phyloP scores from a whole-genome alignment of 2,888 invertebrate species.

The Electrophaes corylata region DNA sequence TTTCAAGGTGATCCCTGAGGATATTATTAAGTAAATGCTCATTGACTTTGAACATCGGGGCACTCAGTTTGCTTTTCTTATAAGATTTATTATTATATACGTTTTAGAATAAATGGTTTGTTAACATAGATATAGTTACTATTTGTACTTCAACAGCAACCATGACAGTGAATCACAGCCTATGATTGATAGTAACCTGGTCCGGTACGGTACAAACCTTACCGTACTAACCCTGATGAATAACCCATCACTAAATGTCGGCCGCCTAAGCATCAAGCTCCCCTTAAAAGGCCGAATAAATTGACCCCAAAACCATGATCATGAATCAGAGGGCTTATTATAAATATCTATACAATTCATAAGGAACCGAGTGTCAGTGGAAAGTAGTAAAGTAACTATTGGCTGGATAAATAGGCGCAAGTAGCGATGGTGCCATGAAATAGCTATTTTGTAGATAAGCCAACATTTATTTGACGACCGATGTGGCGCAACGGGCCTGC shows the following conservation, averaged over 20 bases:
- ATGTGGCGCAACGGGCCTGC: too few relatives aligned
- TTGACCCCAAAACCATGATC: constrained; percentile 38
- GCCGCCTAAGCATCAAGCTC: constrained; percentile 24
- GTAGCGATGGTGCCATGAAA: constrained; percentile 16
- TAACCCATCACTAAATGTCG: constrained; percentile 19
- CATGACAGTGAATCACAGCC: background rate
- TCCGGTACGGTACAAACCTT: background rate
- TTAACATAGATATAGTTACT: too few relatives aligned
- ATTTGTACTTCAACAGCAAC: background rate
- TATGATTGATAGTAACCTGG: background rate
- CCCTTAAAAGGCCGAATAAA: constrained; percentile 40
- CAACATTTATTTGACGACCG: background rate
- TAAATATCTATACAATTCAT: constrained; percentile 42
- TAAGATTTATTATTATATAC: too few relatives aligned
- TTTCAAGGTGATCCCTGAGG: too few relatives aligned
- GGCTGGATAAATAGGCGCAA: constrained; percentile 26
- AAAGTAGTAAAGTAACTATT: constrained; percentile 45
- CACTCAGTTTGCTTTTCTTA: too few relatives aligned
- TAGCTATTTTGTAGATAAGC: constrained; percentile 1
- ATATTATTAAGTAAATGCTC: too few relatives aligned
- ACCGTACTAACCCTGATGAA: background rate
- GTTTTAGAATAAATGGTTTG: too few relatives aligned
- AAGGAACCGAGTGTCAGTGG: constrained; percentile 55
- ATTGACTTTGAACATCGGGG: too few relatives aligned
- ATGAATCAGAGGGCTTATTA: constrained; percentile 38